Conservation (phyloP, 2,113 vertebrate genomes). For the Lasiurus borealis region DNA sequence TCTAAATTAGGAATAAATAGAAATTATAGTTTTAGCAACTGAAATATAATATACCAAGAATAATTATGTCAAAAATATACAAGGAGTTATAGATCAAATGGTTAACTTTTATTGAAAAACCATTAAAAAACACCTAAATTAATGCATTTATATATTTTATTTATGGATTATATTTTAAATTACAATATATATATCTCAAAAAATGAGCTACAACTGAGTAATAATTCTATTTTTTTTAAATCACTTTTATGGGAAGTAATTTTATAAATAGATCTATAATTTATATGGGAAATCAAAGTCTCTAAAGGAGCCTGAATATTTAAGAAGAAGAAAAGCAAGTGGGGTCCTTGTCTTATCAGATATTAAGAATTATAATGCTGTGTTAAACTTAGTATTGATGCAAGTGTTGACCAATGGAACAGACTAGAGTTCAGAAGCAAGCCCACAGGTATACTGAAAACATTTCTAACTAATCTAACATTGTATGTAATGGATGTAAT, state of each 20-base stretch:
- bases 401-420: not conserved
- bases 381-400: not conserved
- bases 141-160: not conserved
- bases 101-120: constrained; percentile 7
- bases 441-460: not conserved
- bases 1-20: not conserved
- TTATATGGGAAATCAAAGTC: not conserved
- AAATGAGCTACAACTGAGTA: not conserved
- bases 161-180: not conserved
- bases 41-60: not conserved
- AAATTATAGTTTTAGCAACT: not conserved
- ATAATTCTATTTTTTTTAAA: not conserved
- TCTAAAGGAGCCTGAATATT: not conserved
- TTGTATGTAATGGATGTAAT: not conserved
- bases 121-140: not conserved
- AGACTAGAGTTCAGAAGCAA: not conserved
- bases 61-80: not conserved
- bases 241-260: not conserved
- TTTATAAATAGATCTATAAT: not conserved
- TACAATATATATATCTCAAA: not conserved
- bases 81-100: not conserved
- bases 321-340: not conserved
- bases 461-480: not conserved
- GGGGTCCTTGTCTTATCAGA: not conserved
- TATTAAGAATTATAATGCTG: not conserved